Evolutionary conservation across 2,888 invertebrate species (phyloP).

Genomic region (Ennomos fuscantarius): DNA sequence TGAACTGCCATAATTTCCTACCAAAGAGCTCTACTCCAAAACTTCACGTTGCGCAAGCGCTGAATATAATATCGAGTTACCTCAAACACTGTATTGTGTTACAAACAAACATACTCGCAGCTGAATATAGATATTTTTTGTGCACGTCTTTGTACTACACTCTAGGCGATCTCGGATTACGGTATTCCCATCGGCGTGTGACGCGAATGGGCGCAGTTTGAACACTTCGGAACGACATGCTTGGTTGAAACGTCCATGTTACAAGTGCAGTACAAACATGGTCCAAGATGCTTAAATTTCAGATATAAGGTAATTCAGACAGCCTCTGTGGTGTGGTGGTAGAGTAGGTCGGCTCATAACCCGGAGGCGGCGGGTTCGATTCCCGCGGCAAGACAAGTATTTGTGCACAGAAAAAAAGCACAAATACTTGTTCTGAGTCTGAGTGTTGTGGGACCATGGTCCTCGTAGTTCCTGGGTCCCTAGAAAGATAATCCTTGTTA

Average conservation of each 20-base stretch:
- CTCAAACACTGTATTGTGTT: conserved; percentile 35
- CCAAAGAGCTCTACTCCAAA: conserved; percentile 9
- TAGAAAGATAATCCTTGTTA: too few species aligned
- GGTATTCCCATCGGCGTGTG: conserved; percentile 18
- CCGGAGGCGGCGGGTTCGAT: too few species aligned
- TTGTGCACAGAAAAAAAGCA: too few species aligned
- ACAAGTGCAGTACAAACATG: too few species aligned
- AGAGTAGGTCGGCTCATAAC: too few species aligned
- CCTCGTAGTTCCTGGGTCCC: too few species aligned
- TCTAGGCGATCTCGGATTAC: conserved; percentile 20
- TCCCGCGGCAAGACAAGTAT: too few species aligned
- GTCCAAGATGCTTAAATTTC: too few species aligned
- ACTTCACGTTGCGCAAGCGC: conserved; percentile 19
- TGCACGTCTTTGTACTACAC: conserved; percentile 24
- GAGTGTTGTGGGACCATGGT: too few species aligned
- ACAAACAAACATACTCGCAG: conserved; percentile 35
- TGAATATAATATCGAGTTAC: conserved; percentile 31
- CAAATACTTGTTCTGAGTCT: too few species aligned
- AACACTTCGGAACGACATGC: conserved; percentile 4
- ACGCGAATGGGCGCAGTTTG: conserved; percentile 6
- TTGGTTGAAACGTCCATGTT: background rate
- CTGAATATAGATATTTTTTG: conserved; percentile 36
- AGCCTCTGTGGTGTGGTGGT: too few species aligned
- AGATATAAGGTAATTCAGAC: too few species aligned
- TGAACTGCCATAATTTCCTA: background rate